Base-by-base conservation (phyloP, 2,888 invertebrate species). In the Aelia acuminata region DNA sequence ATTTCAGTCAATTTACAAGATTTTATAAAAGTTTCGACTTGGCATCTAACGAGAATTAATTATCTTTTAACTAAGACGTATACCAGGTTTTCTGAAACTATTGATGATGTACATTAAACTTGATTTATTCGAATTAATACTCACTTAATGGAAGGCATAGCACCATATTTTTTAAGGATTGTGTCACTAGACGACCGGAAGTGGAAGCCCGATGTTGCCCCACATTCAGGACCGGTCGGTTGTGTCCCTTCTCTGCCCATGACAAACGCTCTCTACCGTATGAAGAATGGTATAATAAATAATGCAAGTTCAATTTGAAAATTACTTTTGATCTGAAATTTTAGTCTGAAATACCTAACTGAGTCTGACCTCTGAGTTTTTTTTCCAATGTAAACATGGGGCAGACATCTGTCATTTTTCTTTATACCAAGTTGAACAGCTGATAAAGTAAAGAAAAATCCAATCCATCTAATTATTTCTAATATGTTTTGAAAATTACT, bases 161-260 rank as follows among this genome's bases (percentile, higher is more conserved):
- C 43, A 20, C 31, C 39, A 11, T 43, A 22, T n/a, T 22, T 80
- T 35, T 11, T n/a, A 43, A 43, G 75, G 75, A 80, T 80, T 39
- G 75, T 80, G 75, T 43, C 75, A 80, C 75, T 43, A 80, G 75
- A 20, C 1, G 75, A 80, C 75, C 75, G 75, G 75, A 80, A 80
- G 75, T 39, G 10, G 39, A 50, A 75, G 13, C 31, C 63, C 4
- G 39, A 20, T 35, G 75, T 80, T 80, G 75, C 75, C 75, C 75
- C 75, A 80, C 39, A 80, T 80, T 5, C 11, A 43, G 43, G 43
- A 80, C 75, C 75, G 75, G 75, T 80, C 43, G 75, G 75, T 22
- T 80, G 1, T 8, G 43, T 43, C 43, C 39, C 63, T 31, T 31
- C 63, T 15, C 63, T 15, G 31, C 26, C 26, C 31, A 26, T 57